Conservation (phyloP, 2,888 invertebrate genomes). For the Mystacides longicornis region DNA sequence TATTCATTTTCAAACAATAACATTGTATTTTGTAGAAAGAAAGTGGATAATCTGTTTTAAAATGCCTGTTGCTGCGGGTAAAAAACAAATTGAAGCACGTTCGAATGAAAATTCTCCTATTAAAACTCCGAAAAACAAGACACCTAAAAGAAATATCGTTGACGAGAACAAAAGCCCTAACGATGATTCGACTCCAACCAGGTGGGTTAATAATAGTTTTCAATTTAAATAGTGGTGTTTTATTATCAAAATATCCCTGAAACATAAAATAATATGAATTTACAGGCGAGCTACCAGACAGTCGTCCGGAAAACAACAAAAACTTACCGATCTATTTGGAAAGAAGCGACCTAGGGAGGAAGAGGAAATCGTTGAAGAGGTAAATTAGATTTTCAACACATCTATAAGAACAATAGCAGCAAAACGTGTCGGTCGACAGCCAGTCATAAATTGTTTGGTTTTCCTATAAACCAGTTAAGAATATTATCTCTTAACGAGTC, state of each 20-base stretch:
- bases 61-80: slow-evolving; percentile 9
- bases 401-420: no score
- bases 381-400: no score
- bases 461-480: no score
- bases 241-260: background rate
- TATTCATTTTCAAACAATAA: background rate
- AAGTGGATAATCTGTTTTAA: background rate
- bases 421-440: no score
- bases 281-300: slow-evolving; percentile 11
- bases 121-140: slow-evolving; percentile 13
- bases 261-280: background rate
- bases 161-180: slow-evolving; percentile 20
- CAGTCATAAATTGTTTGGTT: no score
- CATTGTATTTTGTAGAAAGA: background rate
- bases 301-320: slow-evolving; percentile 12
- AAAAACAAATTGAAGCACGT: background rate
- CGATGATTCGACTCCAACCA: slow-evolving; percentile 6
- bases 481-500: no score
- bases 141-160: slow-evolving; percentile 5
- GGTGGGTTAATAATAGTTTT: slow-evolving; percentile 3
- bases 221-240: background rate
- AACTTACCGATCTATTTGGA: slow-evolving; percentile 19
- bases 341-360: slow-evolving; percentile 21
- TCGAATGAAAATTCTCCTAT: slow-evolving; percentile 8
- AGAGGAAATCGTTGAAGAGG: background rate